phyloP scores from a whole-genome alignment of 2,888 invertebrate species.

The Embidobia sp. region DNA sequence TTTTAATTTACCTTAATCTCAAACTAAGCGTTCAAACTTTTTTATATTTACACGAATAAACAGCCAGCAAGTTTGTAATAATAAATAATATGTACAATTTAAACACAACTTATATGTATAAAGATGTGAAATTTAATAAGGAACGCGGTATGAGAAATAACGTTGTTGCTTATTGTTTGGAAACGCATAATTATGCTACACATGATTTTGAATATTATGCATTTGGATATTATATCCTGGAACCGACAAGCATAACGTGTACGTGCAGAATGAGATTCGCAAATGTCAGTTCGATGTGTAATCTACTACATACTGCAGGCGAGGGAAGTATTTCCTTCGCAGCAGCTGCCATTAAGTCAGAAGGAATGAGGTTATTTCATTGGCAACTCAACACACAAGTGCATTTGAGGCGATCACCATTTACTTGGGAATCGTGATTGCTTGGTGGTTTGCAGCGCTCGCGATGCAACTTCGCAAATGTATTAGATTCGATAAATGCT shows the following conservation, averaged over 20 bases:
- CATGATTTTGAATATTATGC: conserved; percentile 37
- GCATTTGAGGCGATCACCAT: conserved; percentile 65
- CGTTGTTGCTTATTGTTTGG: not conserved
- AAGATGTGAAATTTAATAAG: too few species aligned
- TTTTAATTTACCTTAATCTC: too few species aligned
- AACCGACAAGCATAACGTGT: conserved; percentile 47
- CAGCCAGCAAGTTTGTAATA: too few species aligned
- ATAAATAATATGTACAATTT: too few species aligned
- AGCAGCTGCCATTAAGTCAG: conserved; percentile 65
- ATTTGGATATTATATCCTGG: conserved; percentile 32
- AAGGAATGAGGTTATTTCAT: conserved; percentile 66
- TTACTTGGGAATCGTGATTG: conserved; percentile 64
- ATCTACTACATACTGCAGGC: conserved; percentile 50
- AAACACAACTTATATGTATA: too few species aligned
- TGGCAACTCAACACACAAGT: conserved; percentile 64
- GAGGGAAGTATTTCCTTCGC: conserved; percentile 62
- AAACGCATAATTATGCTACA: conserved; percentile 8
- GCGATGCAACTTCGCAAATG: conserved; percentile 58
- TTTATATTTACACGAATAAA: too few species aligned
- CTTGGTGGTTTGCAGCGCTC: conserved; percentile 60
- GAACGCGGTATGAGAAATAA: too few species aligned
- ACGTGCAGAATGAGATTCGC: conserved; percentile 54
- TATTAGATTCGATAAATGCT: conserved; percentile 63
- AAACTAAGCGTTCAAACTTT: too few species aligned
- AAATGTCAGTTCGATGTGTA: conserved; percentile 63